A percentile compares a stretch with the other conserved stretches of the same genome.
Conservation (phyloP, 2,888 invertebrate genomes). For the Euphydryas editha region DNA sequence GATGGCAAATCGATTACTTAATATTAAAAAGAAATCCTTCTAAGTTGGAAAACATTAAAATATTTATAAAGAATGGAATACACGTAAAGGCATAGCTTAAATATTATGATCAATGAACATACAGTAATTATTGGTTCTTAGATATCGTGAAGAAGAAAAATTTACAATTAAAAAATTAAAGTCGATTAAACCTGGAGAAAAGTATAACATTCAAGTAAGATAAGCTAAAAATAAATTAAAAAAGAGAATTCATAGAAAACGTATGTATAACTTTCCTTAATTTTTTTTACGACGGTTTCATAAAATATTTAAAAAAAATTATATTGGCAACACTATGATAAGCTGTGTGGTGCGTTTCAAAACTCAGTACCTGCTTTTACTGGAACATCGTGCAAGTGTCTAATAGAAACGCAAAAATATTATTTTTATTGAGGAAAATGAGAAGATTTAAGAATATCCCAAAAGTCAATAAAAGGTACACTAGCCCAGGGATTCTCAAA, state of each 20-base stretch:
- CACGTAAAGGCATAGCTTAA: not conserved
- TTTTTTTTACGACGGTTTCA: not conserved
- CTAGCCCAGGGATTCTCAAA: too few species aligned
- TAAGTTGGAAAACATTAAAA: not conserved
- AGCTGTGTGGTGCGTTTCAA: too few species aligned
- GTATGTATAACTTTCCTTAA: not conserved
- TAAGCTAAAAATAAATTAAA: not conserved
- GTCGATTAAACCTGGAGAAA: constrained; percentile 22
- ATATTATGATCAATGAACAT: not conserved
- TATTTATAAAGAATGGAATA: not conserved
- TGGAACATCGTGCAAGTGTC: too few species aligned
- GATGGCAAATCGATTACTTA: not conserved
- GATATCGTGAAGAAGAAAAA: constrained; percentile 1
- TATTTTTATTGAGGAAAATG: too few species aligned
- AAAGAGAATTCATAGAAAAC: not conserved
- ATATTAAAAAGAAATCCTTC: not conserved
- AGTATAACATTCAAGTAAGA: not conserved
- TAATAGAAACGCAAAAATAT: too few species aligned
- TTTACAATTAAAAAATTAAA: constrained; percentile 12
- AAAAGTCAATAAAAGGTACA: too few species aligned
- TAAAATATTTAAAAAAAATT: not conserved
- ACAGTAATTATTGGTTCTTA: not conserved
- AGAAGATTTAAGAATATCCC: too few species aligned
- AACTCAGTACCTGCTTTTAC: too few species aligned
- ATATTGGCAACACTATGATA: not conserved